Evolutionary conservation across 2,113 vertebrate genomes (phyloP).

Genomic region (Meleagris gallopavo): DNA sequence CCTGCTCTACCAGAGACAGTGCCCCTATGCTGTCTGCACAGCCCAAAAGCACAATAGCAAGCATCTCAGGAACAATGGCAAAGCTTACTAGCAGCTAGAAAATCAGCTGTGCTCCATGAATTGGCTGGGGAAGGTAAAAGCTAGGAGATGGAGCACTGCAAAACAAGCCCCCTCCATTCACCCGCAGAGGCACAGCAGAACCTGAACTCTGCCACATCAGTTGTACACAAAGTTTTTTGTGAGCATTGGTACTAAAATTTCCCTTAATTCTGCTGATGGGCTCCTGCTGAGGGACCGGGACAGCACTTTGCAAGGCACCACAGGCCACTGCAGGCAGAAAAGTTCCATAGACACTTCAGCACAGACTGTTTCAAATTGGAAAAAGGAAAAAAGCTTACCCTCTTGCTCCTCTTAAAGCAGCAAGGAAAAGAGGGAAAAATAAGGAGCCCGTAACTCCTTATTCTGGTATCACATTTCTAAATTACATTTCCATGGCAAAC

Average conservation of each 20-base stretch:
- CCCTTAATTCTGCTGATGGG: not conserved
- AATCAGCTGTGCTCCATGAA: not conserved
- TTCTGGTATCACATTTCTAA: not conserved
- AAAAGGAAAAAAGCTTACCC: not conserved
- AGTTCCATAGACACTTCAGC: not conserved
- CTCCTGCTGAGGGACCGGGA: not conserved
- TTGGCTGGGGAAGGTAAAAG: not conserved
- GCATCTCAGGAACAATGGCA: slow-evolving; percentile 5
- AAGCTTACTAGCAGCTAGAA: not conserved
- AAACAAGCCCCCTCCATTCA: not conserved
- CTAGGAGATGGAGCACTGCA: not conserved
- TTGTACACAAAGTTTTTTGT: not conserved
- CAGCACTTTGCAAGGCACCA: not conserved
- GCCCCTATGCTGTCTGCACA: not conserved
- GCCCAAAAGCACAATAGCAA: not conserved
- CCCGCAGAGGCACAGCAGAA: not conserved
- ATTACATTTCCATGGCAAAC: not conserved
- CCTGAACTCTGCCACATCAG: fast-evolving
- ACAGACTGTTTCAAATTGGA: not conserved
- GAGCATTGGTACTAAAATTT: not conserved
- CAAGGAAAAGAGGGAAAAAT: not conserved
- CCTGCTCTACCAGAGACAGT: slow-evolving; percentile 8
- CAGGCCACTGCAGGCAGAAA: not conserved
- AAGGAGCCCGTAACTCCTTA: not conserved
- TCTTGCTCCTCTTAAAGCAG: not conserved